Percentiles rank a stretch among this genome's conserved stretches.
phyloP scores from a whole-genome alignment of 2,113 vertebrate genomes.

The Siniperca knerii region DNA sequence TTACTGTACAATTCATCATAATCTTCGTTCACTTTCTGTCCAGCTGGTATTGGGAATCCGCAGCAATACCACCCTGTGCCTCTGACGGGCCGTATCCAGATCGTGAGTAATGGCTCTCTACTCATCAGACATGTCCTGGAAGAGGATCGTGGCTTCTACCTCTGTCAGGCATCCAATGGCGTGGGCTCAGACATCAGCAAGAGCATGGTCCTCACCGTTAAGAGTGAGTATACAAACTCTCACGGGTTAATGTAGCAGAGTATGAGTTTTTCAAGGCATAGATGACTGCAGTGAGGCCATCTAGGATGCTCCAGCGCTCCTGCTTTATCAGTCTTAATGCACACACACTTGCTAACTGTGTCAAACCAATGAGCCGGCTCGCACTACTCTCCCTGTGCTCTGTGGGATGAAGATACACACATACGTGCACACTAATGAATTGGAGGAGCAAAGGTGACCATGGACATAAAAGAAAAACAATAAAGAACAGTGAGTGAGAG shows the following conservation, averaged over 20 bases:
- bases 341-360: constrained; percentile 32
- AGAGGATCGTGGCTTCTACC: constrained; percentile 97
- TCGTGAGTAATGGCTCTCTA: constrained; percentile 96
- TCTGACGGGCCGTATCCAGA: constrained; percentile 97
- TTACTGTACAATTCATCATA: background rate
- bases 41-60: constrained; percentile 93
- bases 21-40: constrained; percentile 18
- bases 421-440: constrained; percentile 27
- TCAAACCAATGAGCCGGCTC: constrained; percentile 63
- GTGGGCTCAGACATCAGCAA: constrained; percentile 99
- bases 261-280: constrained; percentile 2
- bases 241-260: constrained; percentile 8
- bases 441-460: constrained; percentile 57
- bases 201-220: constrained; percentile 98
- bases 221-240: constrained; percentile 88
- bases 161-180: constrained; percentile 98
- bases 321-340: constrained; percentile 49
- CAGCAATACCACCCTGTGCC: constrained; percentile 98
- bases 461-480: constrained; percentile 34
- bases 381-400: constrained; percentile 27
- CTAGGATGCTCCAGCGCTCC: constrained; percentile 35
- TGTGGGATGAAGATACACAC: constrained; percentile 5
- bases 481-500: constrained; percentile 12
- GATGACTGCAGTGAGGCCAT: constrained; percentile 39
- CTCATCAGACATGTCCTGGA: constrained; percentile 97